Conservation (phyloP, 1,140 invertebrate species). For the Hyles vespertilio region DNA sequence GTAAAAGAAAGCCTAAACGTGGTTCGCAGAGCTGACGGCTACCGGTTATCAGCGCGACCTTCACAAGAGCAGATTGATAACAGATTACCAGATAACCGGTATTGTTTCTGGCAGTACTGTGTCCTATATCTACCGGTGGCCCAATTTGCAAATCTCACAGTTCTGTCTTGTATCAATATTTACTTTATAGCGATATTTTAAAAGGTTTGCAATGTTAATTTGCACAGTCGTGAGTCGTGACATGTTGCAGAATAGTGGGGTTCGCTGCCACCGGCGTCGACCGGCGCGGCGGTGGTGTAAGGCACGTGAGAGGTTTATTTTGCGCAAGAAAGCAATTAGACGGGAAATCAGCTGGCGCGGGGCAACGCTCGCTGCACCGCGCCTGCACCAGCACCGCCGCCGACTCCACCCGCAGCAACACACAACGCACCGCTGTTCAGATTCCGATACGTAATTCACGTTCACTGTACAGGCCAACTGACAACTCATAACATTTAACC, state of each 20-base stretch:
- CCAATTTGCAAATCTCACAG: neutral
- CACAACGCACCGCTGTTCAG: constrained; percentile 9
- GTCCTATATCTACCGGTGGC: constrained; percentile 6
- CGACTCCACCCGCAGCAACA: constrained; percentile 16
- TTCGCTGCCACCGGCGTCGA: neutral
- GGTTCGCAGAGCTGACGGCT: constrained; percentile 11
- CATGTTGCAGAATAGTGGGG: no score
- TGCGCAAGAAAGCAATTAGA: constrained; percentile 43
- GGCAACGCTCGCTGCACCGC: constrained; percentile 12
- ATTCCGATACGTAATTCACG: no score
- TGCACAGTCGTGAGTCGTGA: no score
- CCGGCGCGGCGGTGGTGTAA: constrained; percentile 5
- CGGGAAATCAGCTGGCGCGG: constrained; percentile 57
- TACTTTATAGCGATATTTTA: no score
- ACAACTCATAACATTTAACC: constrained; percentile 25
- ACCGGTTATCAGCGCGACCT: constrained; percentile 61
- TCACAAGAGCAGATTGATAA: constrained; percentile 71
- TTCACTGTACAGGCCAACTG: constrained; percentile 17
- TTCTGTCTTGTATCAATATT: neutral
- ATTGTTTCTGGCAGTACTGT: constrained; percentile 15
- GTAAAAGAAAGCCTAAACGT: neutral
- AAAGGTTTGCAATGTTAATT: no score
- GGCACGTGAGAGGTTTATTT: constrained; percentile 25
- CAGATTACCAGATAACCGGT: constrained; percentile 46
- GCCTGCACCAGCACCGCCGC: neutral